Conservation (phyloP, 2,113 vertebrate species). For the Meriones unguiculatus region DNA sequence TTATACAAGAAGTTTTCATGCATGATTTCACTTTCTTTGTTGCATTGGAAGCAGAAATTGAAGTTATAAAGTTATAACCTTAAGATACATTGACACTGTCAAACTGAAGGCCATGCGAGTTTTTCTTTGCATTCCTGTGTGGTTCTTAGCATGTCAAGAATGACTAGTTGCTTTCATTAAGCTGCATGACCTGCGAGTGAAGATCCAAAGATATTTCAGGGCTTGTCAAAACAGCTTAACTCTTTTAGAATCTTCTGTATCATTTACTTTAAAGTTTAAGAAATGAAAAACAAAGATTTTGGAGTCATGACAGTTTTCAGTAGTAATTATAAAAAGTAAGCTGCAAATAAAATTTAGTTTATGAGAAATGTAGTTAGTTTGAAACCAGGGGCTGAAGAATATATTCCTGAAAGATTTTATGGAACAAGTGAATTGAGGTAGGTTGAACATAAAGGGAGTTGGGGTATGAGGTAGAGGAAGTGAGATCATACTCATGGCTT, state of each 20-base stretch:
- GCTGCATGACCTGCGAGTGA: slow-evolving; percentile 63
- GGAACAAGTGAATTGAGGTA: background rate
- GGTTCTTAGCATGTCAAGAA: slow-evolving; percentile 74
- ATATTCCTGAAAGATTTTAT: background rate
- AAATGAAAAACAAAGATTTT: slow-evolving; percentile 36
- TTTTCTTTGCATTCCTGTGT: slow-evolving; percentile 61
- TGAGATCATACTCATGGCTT: background rate
- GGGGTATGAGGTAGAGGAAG: background rate
- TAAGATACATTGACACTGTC: slow-evolving; percentile 78
- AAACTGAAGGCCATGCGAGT: slow-evolving; percentile 72
- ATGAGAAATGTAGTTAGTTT: background rate
- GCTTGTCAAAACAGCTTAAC: slow-evolving; percentile 65
- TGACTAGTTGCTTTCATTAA: slow-evolving; percentile 80
- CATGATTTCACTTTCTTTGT: slow-evolving; percentile 73
- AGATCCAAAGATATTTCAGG: slow-evolving; percentile 69
- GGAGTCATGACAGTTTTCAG: background rate
- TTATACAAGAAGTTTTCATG: slow-evolving; percentile 42
- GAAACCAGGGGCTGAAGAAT: background rate
- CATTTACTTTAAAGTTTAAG: slow-evolving; percentile 69
- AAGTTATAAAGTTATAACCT: slow-evolving; percentile 73
- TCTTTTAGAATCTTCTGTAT: slow-evolving; percentile 39
- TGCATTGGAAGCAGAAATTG: slow-evolving; percentile 70
- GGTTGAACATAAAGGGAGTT: background rate
- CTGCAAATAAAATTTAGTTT: slow-evolving; percentile 4
- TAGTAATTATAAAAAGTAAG: slow-evolving; percentile 41